These are phyloP conservation scores for Mesocricetus auratus DNA, from an alignment of 2,113 vertebrate genomes.

Conservation along the genomic window DNA sequence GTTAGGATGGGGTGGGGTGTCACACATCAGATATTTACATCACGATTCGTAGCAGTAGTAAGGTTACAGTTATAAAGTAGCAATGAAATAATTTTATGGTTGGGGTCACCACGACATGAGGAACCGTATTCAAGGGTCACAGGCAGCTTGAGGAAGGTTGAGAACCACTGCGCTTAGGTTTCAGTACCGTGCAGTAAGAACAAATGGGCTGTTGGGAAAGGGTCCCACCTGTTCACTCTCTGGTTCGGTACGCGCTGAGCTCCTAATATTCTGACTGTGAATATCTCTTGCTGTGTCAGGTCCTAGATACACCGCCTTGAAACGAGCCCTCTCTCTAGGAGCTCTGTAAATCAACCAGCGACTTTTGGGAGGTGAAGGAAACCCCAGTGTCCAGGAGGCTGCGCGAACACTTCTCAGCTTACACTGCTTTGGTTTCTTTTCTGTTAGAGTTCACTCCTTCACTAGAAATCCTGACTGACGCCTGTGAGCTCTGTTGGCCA, in stretches of 20 bases:
- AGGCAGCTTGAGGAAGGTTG: not conserved
- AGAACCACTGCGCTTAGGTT: not conserved
- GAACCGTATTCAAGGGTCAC: not conserved
- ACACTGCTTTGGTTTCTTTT: not conserved
- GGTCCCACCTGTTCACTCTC: not conserved
- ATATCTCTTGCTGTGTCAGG: not conserved
- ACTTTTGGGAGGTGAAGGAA: not conserved
- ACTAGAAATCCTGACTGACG: slow-evolving; percentile 2
- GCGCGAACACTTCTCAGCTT: not conserved
- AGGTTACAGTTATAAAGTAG: not conserved
- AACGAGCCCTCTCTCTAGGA: not conserved
- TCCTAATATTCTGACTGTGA: not conserved
- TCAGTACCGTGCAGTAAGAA: not conserved
- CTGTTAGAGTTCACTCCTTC: not conserved
- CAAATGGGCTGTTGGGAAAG: not conserved
- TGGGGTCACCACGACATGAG: not conserved
- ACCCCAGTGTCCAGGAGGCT: not conserved
- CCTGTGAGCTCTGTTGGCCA: not conserved
- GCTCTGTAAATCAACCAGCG: not conserved
- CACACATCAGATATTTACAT: not conserved
- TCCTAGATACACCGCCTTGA: not conserved
- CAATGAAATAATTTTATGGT: not conserved
- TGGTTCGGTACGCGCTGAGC: not conserved
- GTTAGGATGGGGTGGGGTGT: no score
- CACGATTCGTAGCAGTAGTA: not conserved